phyloP scores from a whole-genome alignment of 2,888 invertebrate genomes.

The Adelognathus sp. region DNA sequence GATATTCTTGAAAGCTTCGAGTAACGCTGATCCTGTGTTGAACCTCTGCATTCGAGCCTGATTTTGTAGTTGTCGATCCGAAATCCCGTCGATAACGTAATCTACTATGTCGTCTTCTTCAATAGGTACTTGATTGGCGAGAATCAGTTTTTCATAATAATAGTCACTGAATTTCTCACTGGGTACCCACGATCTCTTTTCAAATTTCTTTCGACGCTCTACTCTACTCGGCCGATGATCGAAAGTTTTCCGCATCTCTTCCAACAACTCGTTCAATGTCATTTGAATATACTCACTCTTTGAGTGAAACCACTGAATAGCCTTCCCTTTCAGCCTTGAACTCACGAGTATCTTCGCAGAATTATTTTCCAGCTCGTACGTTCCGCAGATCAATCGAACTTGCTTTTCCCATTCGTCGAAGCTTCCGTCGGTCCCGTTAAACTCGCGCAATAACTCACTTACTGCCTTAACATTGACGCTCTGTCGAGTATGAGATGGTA shows the following conservation, averaged over 20 bases:
- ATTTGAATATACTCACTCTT: constrained; percentile 39
- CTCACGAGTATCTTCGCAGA: constrained; percentile 25
- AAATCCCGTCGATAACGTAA: constrained; percentile 56
- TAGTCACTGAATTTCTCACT: constrained; percentile 55
- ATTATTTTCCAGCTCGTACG: constrained; percentile 44
- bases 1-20: constrained; percentile 38
- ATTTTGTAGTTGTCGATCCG: constrained; percentile 31
- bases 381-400: constrained; percentile 18
- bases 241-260: constrained; percentile 43
- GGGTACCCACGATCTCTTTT: constrained; percentile 41
- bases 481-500: not conserved
- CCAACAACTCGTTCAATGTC: constrained; percentile 24
- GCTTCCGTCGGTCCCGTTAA: constrained; percentile 25
- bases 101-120: constrained; percentile 47
- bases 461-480: constrained; percentile 15
- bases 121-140: constrained; percentile 52
- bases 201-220: constrained; percentile 43
- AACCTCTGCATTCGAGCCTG: constrained; percentile 40
- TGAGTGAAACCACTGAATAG: constrained; percentile 47
- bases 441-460: constrained; percentile 40
- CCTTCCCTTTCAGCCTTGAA: constrained; percentile 44
- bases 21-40: not conserved
- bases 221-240: constrained; percentile 37
- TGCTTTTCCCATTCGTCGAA: constrained; percentile 41
- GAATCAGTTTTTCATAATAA: constrained; percentile 52